phyloP scores from a whole-genome alignment of 92 coral and sea anemone species.

The Porites divaricata region DNA sequence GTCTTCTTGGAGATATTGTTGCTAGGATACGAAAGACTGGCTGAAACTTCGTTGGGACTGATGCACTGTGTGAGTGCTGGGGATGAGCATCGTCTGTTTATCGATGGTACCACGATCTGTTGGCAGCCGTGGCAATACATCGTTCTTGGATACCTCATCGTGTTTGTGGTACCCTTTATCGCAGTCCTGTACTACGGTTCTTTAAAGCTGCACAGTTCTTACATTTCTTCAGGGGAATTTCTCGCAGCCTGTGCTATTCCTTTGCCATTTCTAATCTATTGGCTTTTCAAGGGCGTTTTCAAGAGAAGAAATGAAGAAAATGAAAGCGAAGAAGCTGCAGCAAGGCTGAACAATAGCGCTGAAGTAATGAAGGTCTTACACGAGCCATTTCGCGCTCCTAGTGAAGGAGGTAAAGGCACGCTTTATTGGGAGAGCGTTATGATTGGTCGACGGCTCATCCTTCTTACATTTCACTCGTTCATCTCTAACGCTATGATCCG shows the following conservation, averaged over 20 bases:
- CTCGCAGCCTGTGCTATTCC: constrained; percentile 52
- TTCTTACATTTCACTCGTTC: constrained; percentile 56
- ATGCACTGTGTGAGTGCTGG: constrained; percentile 61
- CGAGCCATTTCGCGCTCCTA: constrained; percentile 57
- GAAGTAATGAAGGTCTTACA: constrained; percentile 47
- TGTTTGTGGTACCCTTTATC: constrained; percentile 59
- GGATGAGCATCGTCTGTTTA: constrained; percentile 31
- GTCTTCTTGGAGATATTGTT: constrained; percentile 61
- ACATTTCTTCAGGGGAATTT: constrained; percentile 40
- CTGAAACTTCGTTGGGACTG: constrained; percentile 53
- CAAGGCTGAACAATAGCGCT: not conserved
- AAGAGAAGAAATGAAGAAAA: not conserved
- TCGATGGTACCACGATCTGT: constrained; percentile 55
- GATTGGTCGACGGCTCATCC: constrained; percentile 72
- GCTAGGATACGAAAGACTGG: constrained; percentile 63
- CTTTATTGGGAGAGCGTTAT: constrained; percentile 76
- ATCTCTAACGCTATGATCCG: constrained; percentile 67
- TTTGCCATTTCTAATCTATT: constrained; percentile 44
- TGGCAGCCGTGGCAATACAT: constrained; percentile 63
- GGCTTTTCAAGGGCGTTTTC: constrained; percentile 17
- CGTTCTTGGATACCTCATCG: constrained; percentile 29
- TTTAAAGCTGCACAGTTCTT: constrained; percentile 26
- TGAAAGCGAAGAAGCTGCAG: not conserved
- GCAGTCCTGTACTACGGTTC: constrained; percentile 58
- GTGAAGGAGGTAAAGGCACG: constrained; percentile 37